Base-by-base conservation (phyloP, 2,113 vertebrate genomes). In the Pluvialis apricaria region DNA sequence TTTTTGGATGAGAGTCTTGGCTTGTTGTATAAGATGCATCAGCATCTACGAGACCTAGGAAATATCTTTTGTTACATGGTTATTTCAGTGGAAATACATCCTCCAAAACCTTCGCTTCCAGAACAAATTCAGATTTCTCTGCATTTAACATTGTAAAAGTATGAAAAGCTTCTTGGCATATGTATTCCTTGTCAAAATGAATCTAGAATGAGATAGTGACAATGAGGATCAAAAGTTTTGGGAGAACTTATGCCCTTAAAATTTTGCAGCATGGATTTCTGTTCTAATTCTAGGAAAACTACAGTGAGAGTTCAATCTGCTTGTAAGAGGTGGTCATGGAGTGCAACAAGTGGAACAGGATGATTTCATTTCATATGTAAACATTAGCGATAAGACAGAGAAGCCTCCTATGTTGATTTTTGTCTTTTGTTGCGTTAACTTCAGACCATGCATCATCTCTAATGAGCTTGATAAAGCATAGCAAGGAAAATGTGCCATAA, bases 381-480 rank as follows among this genome's bases (percentile, higher is more conserved):
- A 77, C 75, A 90, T 71, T 76, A 84, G 60, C 3, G 79, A 93
- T 85, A 95, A 97, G 87, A 69, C 92, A 91, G 58, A 92, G 70
- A 73, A 94, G 54, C 55, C 52, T 94, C 58, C 13, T 82, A 13
- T 44, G 38, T 83, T 82, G 73, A 64, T 86, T 90, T 92, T 95
- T 61, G 81, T 94, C 76, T 96, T 92, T 93, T 93, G 77, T 96
- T 97, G 88, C 4, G 5, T 95, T 95, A 98, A 96, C 97, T 98
- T 97, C 88, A 97, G 83, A 95, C 94, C 96, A 97, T 97, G 97
- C 90, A 98, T 98, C 97, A 97, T 98, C 88, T 98, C 96, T 98
- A 98, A 98, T 96, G 97, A 98, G 98, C 90, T 97, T 98, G 97
- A 98, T 98, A 98, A 97, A 97, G 95, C 97, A 95, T 79, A 90